Percentiles rank a stretch among this genome's conserved stretches.
Evolutionary conservation across 92 coral and sea anemone genomes (phyloP).

Genomic region (Metridium senile): DNA sequence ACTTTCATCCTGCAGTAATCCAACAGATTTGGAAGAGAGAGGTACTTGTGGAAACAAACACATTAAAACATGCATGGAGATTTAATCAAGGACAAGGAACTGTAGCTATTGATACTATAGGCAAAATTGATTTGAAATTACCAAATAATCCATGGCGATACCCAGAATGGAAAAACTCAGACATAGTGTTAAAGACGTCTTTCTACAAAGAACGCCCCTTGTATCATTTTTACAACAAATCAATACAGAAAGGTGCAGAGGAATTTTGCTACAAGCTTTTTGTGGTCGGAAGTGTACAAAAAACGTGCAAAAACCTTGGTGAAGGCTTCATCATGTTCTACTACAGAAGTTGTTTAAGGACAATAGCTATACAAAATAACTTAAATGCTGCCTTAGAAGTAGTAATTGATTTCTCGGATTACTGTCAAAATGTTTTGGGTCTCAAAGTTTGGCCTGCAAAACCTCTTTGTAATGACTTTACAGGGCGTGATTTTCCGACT

Average conservation of each 20-base stretch:
- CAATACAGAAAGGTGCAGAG: constrained; percentile 17
- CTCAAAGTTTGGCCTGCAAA: constrained; percentile 53
- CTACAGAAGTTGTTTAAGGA: constrained; percentile 46
- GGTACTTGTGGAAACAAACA: constrained; percentile 34
- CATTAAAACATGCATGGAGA: constrained; percentile 51
- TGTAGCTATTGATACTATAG: constrained; percentile 30
- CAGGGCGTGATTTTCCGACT: constrained; percentile 44
- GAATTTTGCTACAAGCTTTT: constrained; percentile 40
- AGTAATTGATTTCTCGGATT: constrained; percentile 53
- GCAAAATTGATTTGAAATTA: constrained; percentile 27
- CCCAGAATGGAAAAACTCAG: constrained; percentile 57
- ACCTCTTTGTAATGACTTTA: constrained; percentile 53
- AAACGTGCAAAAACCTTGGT: constrained; percentile 46
- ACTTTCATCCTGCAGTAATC: constrained; percentile 62
- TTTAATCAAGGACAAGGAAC: constrained; percentile 56
- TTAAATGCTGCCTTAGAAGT: constrained; percentile 42
- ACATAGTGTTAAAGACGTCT: constrained; percentile 38
- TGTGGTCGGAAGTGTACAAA: constrained; percentile 28
- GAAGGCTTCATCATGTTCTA: constrained; percentile 42
- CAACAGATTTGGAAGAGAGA: constrained; percentile 52
- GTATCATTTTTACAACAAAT: constrained; percentile 30
- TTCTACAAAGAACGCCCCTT: constrained; percentile 20
- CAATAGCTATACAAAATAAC: constrained; percentile 23
- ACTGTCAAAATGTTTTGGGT: constrained; percentile 44
- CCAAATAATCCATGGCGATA: constrained; percentile 55